Conservation (phyloP, 2,113 vertebrate genomes). For the Neotoma lepida region DNA sequence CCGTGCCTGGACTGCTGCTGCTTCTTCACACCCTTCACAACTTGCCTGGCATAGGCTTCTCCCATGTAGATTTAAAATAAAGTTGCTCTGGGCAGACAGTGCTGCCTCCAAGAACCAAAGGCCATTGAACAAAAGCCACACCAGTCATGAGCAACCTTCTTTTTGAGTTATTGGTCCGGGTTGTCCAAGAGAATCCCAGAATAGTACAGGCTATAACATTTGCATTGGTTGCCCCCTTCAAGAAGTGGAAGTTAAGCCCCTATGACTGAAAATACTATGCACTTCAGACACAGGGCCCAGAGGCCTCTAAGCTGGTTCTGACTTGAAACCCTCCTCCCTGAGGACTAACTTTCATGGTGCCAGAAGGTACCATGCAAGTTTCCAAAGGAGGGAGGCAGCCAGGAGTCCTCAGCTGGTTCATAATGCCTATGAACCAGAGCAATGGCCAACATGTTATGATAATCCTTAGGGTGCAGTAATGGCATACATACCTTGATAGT, state of each 20-base stretch:
- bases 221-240: background rate
- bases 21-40: background rate
- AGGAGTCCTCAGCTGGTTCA: background rate
- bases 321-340: background rate
- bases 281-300: background rate
- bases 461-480: background rate
- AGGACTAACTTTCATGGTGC: background rate
- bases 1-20: too few relatives aligned
- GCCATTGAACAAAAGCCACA: background rate
- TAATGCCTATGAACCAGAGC: background rate
- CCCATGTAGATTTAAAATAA: background rate
- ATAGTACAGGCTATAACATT: background rate
- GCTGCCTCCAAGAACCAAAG: background rate
- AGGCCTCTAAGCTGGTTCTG: background rate
- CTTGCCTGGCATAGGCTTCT: background rate
- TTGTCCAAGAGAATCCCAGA: background rate
- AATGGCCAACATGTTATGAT: background rate
- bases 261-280: background rate
- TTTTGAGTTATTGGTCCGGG: background rate
- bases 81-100: background rate
- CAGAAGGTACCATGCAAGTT: background rate
- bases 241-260: background rate
- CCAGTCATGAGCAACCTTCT: background rate
- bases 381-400: background rate
- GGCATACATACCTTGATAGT: background rate